Conservation (phyloP, 2,888 invertebrate species). For the Perdita meconis region DNA sequence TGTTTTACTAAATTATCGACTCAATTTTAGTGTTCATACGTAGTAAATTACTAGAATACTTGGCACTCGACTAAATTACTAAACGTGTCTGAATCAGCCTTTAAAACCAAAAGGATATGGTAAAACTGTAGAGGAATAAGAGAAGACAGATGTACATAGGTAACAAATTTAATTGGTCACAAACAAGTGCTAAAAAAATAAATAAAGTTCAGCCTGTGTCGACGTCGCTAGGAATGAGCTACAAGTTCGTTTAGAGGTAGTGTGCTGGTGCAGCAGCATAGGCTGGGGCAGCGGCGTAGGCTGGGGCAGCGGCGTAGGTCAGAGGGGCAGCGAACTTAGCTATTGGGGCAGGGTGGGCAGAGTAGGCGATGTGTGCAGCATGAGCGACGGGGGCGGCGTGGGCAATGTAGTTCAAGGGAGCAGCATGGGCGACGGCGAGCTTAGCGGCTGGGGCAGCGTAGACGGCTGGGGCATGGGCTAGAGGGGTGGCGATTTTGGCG, state of each 20-base stretch:
- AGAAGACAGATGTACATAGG: slow-evolving; percentile 28
- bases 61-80: too few relatives aligned
- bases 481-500: slow-evolving; percentile 42
- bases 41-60: too few relatives aligned
- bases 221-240: slow-evolving; percentile 30
- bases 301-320: slow-evolving; percentile 63
- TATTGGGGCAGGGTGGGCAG: slow-evolving; percentile 52
- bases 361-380: slow-evolving; percentile 74
- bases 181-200: slow-evolving; percentile 68
- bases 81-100: too few relatives aligned
- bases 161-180: slow-evolving; percentile 68
- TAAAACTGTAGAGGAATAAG: background rate
- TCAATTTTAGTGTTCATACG: too few relatives aligned
- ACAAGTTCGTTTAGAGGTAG: slow-evolving; percentile 41
- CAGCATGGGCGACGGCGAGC: slow-evolving; percentile 61
- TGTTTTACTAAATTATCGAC: too few relatives aligned
- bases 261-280: slow-evolving; percentile 66
- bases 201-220: slow-evolving; percentile 71
- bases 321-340: slow-evolving; percentile 7
- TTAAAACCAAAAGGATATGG: too few relatives aligned
- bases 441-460: slow-evolving; percentile 75
- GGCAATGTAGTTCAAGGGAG: slow-evolving; percentile 38
- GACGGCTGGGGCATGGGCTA: slow-evolving; percentile 33
- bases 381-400: slow-evolving; percentile 77
- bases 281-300: slow-evolving; percentile 67